Evolutionary conservation across 2,888 invertebrate genomes (phyloP), one percentile per base, ranked within the genome.

Genomic region (Cryptus armator): DNA sequence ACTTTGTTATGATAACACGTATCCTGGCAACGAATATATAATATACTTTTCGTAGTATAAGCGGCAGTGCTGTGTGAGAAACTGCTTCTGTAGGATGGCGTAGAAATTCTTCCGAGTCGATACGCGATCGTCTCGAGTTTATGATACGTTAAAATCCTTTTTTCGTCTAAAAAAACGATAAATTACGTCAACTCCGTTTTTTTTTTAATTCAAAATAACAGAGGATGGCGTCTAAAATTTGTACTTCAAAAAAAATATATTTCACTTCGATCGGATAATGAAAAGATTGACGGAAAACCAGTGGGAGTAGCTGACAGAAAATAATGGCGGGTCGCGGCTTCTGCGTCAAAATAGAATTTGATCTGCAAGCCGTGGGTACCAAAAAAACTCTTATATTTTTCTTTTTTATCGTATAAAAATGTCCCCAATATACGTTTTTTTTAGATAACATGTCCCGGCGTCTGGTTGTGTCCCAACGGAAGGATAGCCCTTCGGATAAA

Each of bases 391-490:
- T 19, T 44, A 51, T 43, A 78, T 14, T 37, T 70, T 16, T 66
- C 46, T 62, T 24, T 9, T 14, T 44, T 4, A 72, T 29, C n/a
- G 51, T 19, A 51, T 44, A 14, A 9, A 37, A 84, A 71, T 64
- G n/a, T 2, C 6, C 70, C 29, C 24, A 12, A 9, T 56, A 56
- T 24, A 24, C 24, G 1, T 32, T 43, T 64, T 71, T 88, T 93
- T 9, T 89, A 97, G 97, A 95, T 97, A 43, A 96, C 97, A 80
- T 97, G 97, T 92, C 97, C 97, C n/a, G 98, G 98, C 46, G 97
- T 97, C 14, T 97, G 97, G 97, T 94, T 98, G 44, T 97, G 97
- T 90, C 96, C 97, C 85, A 96, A 96, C 93, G 97, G 97, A n/a
- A 95, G 96, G 90, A 95, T 97, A 9, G 96, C 96, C 7, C 94